Evolutionary conservation across 2,797 vertebrate genomes (phyloP).

Genomic region (Megaceryle alcyon): DNA sequence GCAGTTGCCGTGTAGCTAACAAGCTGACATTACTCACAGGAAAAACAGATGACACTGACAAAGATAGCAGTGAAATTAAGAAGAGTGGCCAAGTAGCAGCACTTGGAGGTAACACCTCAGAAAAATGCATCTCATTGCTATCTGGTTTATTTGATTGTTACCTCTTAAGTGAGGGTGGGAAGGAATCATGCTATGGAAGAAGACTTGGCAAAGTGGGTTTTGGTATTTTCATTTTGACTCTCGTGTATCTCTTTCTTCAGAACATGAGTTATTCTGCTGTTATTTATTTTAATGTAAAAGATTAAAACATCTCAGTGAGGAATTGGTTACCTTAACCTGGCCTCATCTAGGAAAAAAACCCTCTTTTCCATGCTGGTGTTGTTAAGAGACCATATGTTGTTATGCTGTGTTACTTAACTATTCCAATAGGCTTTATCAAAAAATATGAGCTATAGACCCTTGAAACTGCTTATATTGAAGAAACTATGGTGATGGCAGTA

Average conservation of each 20-base stretch:
- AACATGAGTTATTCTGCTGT: background rate
- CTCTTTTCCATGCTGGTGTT: background rate
- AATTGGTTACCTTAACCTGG: background rate
- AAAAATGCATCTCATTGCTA: background rate
- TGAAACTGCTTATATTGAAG: background rate
- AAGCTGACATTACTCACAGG: background rate
- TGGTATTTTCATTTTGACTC: background rate
- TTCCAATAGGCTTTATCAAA: background rate
- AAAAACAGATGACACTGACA: background rate
- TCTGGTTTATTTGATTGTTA: background rate
- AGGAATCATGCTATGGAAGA: background rate
- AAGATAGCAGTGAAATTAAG: background rate
- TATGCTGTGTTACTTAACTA: background rate
- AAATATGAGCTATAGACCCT: background rate
- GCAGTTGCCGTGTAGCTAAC: background rate
- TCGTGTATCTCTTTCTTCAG: background rate
- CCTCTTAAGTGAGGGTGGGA: background rate
- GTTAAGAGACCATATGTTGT: background rate
- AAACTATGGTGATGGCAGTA: background rate
- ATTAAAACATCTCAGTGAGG: background rate
- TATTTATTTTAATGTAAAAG: background rate
- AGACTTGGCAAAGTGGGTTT: background rate
- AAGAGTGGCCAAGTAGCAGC: constrained; percentile 26
- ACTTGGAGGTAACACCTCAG: background rate
- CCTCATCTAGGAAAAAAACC: background rate